Evolutionary conservation across 2,888 invertebrate genomes (phyloP), one percentile per base, ranked within the genome.

Genomic region (Ceramica pisi): DNA sequence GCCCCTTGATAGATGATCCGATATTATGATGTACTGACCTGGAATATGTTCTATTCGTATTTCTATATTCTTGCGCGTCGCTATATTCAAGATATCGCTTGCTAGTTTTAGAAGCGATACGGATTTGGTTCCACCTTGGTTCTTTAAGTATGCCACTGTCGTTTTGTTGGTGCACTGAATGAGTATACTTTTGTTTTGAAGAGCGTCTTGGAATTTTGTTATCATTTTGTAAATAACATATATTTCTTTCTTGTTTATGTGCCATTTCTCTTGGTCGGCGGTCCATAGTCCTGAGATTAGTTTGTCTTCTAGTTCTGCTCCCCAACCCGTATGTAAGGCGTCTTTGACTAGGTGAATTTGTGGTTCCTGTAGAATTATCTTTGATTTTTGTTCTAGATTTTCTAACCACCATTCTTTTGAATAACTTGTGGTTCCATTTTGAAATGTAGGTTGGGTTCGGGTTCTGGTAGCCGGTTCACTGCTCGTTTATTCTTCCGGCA

Each of bases 41-140:
- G 57, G 60, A 60, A 60, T 60, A 46, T 60, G 26, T 26, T 60
- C 60, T 60, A 14, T 60, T 60, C 12, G 53, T 26, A 53, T 26
- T 7, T 53, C 60, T 46, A 61, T 46, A 4, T 61, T 46, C n/a
- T 46, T 46, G 60, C 26, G 46, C 7, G n/a, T n/a, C 2, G 60
- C 60, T 6, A 26, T n/a, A n/a, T 26, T 12, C n/a, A 46, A n/a
- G 60, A 60, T 60, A 1, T 60, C 46, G 46, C 44, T 19, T 26
- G 60, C 46, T 0, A 60, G 60, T 60, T 38, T 38, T 9, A 38
- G 10, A 1, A 38, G 38, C 1, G 38, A 38, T 10, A 38, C 0
- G 1, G 38, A 50, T 63, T 51, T 63, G 51, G 41, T 51, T 0
- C 50, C 50, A 19, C 38, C 62, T 12, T 63, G 38, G 19, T 63